A percentile compares a stretch with the other conserved stretches of the same genome.
These are phyloP conservation scores for Lepidonotus clava DNA, from an alignment of 2,888 invertebrate species.

Conservation along the genomic window DNA sequence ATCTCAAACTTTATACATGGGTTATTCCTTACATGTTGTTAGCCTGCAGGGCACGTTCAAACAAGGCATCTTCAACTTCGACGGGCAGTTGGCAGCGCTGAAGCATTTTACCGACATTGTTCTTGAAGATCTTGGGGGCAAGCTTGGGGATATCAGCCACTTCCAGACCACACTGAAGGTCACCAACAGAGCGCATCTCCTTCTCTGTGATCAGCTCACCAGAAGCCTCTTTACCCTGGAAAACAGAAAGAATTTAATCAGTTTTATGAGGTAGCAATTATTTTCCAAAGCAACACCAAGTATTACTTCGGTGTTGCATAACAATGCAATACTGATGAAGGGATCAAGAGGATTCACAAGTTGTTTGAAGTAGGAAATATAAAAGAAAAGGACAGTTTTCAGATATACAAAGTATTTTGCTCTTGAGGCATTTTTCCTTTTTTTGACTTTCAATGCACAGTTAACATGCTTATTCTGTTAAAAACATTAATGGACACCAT, in stretches of 20 bases:
- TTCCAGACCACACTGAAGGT: slow-evolving; percentile 38
- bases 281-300: neutral
- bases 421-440: too few species aligned
- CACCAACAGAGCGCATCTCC: slow-evolving; percentile 18
- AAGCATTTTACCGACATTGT: neutral
- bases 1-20: too few species aligned
- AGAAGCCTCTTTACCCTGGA: slow-evolving; percentile 1
- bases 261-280: neutral
- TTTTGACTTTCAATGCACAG: too few species aligned
- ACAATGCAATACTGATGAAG: neutral
- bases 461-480: too few species aligned
- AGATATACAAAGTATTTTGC: too few species aligned
- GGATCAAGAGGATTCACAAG: too few species aligned
- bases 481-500: too few species aligned
- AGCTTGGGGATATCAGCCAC: neutral
- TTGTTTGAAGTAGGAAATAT: too few species aligned
- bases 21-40: slow-evolving; percentile 46
- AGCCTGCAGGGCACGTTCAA: neutral
- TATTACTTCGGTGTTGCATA: neutral
- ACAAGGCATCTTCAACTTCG: neutral
- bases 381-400: too few species aligned
- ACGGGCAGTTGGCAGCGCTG: neutral
- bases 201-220: neutral
- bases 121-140: slow-evolving; percentile 3
- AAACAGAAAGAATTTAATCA: neutral